These are phyloP conservation scores for Rhineura floridana DNA, from an alignment of 2,113 vertebrate genomes.

Conservation along the genomic window DNA sequence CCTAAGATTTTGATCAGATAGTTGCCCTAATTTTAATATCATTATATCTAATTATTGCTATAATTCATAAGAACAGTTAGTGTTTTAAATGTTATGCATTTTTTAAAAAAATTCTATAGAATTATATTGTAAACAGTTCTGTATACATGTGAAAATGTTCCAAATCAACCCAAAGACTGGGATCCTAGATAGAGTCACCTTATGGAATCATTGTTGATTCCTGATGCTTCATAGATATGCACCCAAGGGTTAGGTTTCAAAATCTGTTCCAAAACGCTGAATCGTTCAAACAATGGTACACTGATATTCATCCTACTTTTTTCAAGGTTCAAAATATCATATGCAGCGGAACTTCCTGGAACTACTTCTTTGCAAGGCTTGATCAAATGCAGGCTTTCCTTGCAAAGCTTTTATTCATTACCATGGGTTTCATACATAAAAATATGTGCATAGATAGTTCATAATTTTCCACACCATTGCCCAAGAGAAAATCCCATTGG, in stretches of 20 bases:
- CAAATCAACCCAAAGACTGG: neutral
- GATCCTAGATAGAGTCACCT: neutral
- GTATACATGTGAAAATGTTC: neutral
- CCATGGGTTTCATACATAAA: neutral
- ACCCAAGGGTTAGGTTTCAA: neutral
- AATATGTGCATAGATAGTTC: neutral
- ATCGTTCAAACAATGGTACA: neutral
- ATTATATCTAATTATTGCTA: neutral
- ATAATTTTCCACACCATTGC: neutral
- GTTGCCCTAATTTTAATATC: neutral
- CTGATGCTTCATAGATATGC: neutral
- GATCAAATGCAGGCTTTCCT: neutral
- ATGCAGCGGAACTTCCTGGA: neutral
- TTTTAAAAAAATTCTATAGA: too few species aligned
- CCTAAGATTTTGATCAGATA: neutral
- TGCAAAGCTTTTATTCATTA: neutral
- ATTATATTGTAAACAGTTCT: too few species aligned
- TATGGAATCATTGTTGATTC: neutral
- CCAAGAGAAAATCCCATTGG: neutral
- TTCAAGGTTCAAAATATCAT: neutral
- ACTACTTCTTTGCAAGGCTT: neutral
- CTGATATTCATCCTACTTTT: neutral
- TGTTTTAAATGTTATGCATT: neutral
- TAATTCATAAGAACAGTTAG: neutral
- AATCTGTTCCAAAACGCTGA: neutral